phyloP scores from a whole-genome alignment of 1,140 invertebrate species.

The Zaprionus capensis region DNA sequence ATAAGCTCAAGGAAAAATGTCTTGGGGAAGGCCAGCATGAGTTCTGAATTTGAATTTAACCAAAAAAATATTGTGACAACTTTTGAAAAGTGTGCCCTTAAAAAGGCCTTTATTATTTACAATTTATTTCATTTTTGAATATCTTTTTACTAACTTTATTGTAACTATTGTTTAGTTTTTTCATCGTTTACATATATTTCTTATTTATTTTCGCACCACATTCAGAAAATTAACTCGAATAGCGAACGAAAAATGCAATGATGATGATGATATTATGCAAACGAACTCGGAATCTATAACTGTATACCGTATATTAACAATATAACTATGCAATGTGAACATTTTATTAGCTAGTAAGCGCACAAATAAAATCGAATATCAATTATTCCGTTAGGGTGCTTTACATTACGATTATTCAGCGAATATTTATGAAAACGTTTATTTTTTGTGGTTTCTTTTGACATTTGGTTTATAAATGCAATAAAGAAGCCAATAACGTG shows the following conservation, averaged over 20 bases:
- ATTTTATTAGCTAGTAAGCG: constrained; percentile 54
- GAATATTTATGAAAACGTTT: constrained; percentile 65
- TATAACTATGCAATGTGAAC: constrained; percentile 17
- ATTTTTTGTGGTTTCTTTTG: constrained; percentile 41
- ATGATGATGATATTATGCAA: constrained; percentile 5
- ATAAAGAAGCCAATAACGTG: constrained; percentile 60
- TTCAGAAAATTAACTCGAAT: constrained; percentile 1
- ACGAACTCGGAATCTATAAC: constrained; percentile 9
- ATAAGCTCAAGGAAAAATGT: not conserved
- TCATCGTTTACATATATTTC: constrained; percentile 9
- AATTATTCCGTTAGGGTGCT: constrained; percentile 66
- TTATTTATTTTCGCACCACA: constrained; percentile 20
- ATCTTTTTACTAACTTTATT: constrained; percentile 6
- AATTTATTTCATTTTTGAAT: not conserved
- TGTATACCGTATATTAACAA: constrained; percentile 1
- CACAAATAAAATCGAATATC: constrained; percentile 60
- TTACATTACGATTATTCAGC: constrained; percentile 52
- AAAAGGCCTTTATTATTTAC: constrained; percentile 6
- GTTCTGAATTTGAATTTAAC: constrained; percentile 19
- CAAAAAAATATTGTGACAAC: constrained; percentile 23
- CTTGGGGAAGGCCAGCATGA: not conserved
- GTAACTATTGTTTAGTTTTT: not conserved
- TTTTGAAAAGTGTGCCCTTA: constrained; percentile 26
- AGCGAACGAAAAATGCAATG: too few species aligned
- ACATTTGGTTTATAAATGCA: constrained; percentile 48